Conservation (phyloP, 1,140 invertebrate genomes). For the Plectrocnemia conspersa region DNA sequence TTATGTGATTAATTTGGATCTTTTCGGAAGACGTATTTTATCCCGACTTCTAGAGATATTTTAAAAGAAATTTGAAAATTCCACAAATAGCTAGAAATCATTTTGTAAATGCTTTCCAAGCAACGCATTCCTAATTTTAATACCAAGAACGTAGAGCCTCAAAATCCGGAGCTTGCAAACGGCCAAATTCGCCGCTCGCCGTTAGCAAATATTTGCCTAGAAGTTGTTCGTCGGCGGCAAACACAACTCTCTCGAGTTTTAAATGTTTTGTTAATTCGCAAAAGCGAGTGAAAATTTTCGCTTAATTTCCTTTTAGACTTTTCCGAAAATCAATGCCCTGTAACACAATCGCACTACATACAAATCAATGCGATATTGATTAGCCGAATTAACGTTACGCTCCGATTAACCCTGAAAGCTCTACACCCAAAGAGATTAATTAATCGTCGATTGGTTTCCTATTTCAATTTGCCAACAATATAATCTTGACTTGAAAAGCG, state of each 20-base stretch:
- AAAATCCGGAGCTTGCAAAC: too few species aligned
- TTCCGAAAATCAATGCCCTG: conserved; percentile 7
- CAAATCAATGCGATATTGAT: neutral
- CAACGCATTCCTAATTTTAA: too few species aligned
- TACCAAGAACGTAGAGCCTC: too few species aligned
- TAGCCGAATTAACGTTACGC: neutral
- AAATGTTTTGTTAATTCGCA: conserved; percentile 30
- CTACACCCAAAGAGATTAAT: conserved; percentile 3
- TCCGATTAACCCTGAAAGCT: neutral
- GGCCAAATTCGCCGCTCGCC: neutral
- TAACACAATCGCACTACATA: neutral
- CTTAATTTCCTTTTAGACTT: too few species aligned
- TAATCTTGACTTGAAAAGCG: too few species aligned
- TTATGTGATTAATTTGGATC: too few species aligned
- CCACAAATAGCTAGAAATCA: too few species aligned
- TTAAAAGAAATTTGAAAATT: too few species aligned
- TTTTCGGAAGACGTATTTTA: too few species aligned
- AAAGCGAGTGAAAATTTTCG: conserved; percentile 17
- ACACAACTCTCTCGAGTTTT: conserved; percentile 28
- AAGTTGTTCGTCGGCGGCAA: conserved; percentile 28
- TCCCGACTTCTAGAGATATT: too few species aligned
- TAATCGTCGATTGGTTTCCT: conserved; percentile 24
- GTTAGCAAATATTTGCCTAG: conserved; percentile 15
- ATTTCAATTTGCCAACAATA: conserved; percentile 20
- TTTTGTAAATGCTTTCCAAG: too few species aligned